Base-by-base conservation (phyloP, 2,888 invertebrate species). In the Xylota segnis region DNA sequence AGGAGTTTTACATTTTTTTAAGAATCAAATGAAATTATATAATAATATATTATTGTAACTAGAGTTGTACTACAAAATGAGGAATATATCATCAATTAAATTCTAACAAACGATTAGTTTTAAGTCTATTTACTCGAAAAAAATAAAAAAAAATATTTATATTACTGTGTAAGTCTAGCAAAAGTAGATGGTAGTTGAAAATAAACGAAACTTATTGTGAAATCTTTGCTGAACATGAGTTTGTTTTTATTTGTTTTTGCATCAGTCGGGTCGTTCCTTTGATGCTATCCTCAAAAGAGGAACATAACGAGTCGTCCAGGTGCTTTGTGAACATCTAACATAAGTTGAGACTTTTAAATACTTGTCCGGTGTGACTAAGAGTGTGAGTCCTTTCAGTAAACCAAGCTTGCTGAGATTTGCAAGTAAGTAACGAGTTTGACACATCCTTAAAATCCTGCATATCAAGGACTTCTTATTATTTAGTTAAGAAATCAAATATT, bases 121-220 rank as follows among this genome's bases (percentile, higher is more conserved):
- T 86, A 86, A 86, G 86, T 72, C 54, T 82, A 77, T 82, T 86
- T 82, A 86, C 81, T 82, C 82, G 82, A 68, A 71, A 66, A n/a
- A n/a, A n/a, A n/a, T n/a, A n/a, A n/a, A n/a, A n/a, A n/a, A n/a
- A 10, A 74, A 81, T 86, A 86, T 86, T 86, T 86, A 86, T 86
- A 86, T 86, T 77, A 86, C 9, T 66, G 29, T 77, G 52, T 84
- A 84, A 84, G 84, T 59, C 40, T 84, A 81, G 84, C 59, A 75
- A 81, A 71, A 79, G 68, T 79, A 83, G 79, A 56, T 50, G 50
- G 66, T 72, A 82, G 82, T 66, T 72, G 76, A 63, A 82, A 86
- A 77, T 82, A 86, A 82, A 82, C 43, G 72, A 82, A 77, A 82
- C 59, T 82, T 82, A 76, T 58, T 71, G 78, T 78, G 63, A 70